Evolutionary conservation across 2,797 vertebrate genomes (phyloP), one percentile per base, ranked within the genome.

Genomic region (Sebastes itinus): DNA sequence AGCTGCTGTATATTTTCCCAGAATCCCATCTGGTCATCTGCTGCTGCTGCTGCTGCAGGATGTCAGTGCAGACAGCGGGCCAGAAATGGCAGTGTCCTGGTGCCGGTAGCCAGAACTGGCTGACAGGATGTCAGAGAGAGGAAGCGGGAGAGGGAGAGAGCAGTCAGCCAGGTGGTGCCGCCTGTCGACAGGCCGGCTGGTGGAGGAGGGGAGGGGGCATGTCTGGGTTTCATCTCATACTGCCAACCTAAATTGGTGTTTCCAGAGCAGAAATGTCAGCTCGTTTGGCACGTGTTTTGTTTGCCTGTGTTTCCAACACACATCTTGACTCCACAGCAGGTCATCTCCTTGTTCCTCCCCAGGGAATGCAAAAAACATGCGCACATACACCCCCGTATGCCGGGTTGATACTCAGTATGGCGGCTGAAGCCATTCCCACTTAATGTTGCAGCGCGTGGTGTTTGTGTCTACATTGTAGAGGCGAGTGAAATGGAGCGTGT

Each of bases 81-180:
- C 87, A 84, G 81, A 49, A 79, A 63, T 86, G 88, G 73, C 80
- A 68, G 71, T 10, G 85, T 86, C 77, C 81, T 79, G 87, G 84
- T 77, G 86, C 80, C 32, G 77, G 75, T 87, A 82, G 87, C 90
- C 83, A 80, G 82, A 67, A 55, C 84, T 46, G 80, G 88, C 89
- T 94, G 92, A 89, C 91, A 89, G 88, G 72, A 77, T 90, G 91
- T 92, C 86, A 86, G 89, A 67, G 67, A 64, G 77, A 30, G 78
- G 71, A 78, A 75, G 71, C 9, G 7, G 55, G 9, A 30, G 71
- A 14, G 81, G 9, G 61, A 20, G 75, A 11, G 72, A 75, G 81
- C 80, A 70, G 80, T 85, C 80, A 81, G 83, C 90, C 92, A 93
- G 93, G 92, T 94, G 92, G 90, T 92, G 87, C 87, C 25, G 84